phyloP scores from a whole-genome alignment of 2,888 invertebrate genomes.

The Lepidonotus clava region DNA sequence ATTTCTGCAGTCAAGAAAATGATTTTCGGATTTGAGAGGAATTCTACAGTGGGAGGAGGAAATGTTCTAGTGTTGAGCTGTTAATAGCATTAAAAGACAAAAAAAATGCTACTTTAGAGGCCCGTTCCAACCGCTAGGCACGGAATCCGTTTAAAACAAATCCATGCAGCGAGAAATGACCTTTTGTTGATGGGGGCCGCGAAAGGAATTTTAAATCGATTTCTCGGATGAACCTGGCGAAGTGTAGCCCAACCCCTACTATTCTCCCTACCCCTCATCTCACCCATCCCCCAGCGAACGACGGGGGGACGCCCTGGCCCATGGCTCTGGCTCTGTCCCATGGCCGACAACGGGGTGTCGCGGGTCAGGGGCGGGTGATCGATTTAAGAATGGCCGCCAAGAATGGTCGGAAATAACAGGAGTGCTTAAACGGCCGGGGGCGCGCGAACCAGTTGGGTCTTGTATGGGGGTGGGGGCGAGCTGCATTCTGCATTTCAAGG shows the following conservation, averaged over 20 bases:
- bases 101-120: constrained; percentile 29
- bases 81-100: constrained; percentile 46
- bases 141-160: constrained; percentile 45
- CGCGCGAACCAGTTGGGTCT: constrained; percentile 24
- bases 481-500: not conserved
- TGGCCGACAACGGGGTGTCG: constrained; percentile 11
- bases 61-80: not conserved
- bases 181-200: constrained; percentile 50
- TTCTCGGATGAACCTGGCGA: constrained; percentile 7
- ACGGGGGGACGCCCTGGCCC: not conserved
- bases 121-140: not conserved
- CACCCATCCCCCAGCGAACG: not conserved
- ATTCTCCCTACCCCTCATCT: not conserved
- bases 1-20: constrained; percentile 16
- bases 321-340: not conserved
- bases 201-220: constrained; percentile 39
- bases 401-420: constrained; percentile 49
- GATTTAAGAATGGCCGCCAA: constrained; percentile 45
- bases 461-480: not conserved
- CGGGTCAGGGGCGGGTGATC: constrained; percentile 26
- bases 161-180: constrained; percentile 45
- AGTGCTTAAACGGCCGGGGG: constrained; percentile 21
- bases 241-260: not conserved
- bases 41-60: not conserved
- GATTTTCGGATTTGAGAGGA: constrained; percentile 19